Evolutionary conservation across 2,113 vertebrate genomes (phyloP).

Genomic region (Pionites leucogaster): DNA sequence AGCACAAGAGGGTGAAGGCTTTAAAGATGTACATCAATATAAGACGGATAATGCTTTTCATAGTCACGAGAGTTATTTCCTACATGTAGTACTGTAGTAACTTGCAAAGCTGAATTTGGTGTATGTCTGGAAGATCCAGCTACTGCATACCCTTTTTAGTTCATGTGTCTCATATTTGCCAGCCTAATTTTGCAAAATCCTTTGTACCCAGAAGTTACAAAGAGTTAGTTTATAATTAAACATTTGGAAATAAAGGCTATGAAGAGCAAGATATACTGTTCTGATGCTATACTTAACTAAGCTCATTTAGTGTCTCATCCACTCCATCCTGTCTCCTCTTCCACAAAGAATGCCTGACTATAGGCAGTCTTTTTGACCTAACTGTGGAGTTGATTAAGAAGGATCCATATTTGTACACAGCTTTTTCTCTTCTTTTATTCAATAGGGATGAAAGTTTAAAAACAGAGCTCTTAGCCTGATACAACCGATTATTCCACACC

Average conservation of each 20-base stretch:
- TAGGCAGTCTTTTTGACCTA: background rate
- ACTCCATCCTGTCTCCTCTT: background rate
- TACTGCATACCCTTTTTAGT: background rate
- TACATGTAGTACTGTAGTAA: background rate
- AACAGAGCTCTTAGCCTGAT: background rate
- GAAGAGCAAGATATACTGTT: background rate
- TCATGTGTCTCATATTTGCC: background rate
- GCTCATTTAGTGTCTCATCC: background rate
- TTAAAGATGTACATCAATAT: background rate
- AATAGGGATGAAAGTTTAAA: background rate
- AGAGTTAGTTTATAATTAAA: background rate
- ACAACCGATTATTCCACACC: background rate
- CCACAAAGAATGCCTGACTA: background rate
- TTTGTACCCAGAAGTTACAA: background rate
- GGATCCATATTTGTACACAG: background rate
- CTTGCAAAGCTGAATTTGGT: background rate
- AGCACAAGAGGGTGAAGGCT: background rate
- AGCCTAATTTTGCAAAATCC: background rate
- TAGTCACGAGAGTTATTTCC: background rate
- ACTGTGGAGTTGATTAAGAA: background rate
- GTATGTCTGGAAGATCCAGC: background rate
- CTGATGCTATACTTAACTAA: background rate
- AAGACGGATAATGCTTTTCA: background rate
- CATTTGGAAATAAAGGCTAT: background rate
- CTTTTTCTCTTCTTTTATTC: background rate